Evolutionary conservation across 92 coral and sea anemone genomes (phyloP), one percentile per base, ranked within the genome.

Genomic region (Muricea muricata): DNA sequence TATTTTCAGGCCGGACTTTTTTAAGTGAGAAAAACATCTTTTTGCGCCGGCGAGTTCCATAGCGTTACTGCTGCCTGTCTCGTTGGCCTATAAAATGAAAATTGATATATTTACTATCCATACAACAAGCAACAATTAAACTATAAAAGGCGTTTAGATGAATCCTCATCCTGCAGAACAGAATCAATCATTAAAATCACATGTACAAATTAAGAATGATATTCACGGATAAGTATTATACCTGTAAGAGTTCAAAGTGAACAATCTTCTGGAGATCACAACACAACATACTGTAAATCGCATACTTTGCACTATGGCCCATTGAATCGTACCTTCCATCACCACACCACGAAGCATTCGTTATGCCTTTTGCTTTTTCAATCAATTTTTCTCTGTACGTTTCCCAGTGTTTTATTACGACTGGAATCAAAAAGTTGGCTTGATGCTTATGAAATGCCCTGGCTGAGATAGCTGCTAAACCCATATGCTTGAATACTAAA

Each of bases 251-350:
- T 11, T 20, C 87, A 33, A 82, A 23, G 32, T 82, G 79, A 6
- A 82, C 32, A 31, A 83, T 83, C 0, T 73, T 57, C 6, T 81
- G 81, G 78, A 66, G 25, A 2, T 84, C 82, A 35, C 83, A 73
- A 56, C 87, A 87, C 23, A 73, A 82, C 34, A 87, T 87, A 10
- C 86, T 71, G 48, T 87, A 81, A 10, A 81, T 71, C 8, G 86
- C 54, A 73, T 40, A 86, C 81, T 79, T 86, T 42, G 90, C 86
- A 24, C 86, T 79, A 72, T 80, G 90, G 5, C 89, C 89, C 86
- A 80, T 71, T 7, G 80, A 66, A 42, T 86, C 90, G 55, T 67
- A 78, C 33, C 86, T 40, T 3, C 86, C 86, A 69, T 86, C 82
- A 2, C 87, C 90, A 17, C 87, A 79, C 46, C 73, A 52, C 6